A percentile compares a stretch with the other conserved stretches of the same genome.
Evolutionary conservation across 2,797 vertebrate species (phyloP).

Genomic region (Epinephelus awoara): DNA sequence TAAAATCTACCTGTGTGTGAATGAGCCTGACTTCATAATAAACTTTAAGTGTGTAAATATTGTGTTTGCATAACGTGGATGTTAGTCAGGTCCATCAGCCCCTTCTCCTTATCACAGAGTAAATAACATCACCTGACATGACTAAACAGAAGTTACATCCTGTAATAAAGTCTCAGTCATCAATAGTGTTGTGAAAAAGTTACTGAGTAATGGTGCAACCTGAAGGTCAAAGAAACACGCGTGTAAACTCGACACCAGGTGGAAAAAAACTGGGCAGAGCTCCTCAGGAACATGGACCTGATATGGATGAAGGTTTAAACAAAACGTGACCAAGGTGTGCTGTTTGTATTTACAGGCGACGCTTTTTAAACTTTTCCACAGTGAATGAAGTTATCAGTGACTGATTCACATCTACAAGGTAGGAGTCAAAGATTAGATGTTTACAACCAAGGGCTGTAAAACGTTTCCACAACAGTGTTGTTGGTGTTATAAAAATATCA

Average conservation of each 20-base stretch:
- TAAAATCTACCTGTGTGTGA: not conserved
- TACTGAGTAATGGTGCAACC: not conserved
- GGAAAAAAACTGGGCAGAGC: not conserved
- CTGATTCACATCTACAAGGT: not conserved
- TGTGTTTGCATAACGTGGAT: conserved; percentile 1
- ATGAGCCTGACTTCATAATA: not conserved
- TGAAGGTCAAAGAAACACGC: not conserved
- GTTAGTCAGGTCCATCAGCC: not conserved
- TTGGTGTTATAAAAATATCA: not conserved
- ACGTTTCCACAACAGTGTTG: not conserved
- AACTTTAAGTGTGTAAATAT: conserved; percentile 1
- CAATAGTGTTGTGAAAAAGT: not conserved
- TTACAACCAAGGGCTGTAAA: not conserved
- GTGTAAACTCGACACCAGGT: not conserved
- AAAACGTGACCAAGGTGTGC: not conserved
- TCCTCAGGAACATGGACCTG: not conserved
- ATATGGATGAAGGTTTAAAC: not conserved
- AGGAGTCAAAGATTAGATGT: not conserved
- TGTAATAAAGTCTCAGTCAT: conserved; percentile 12
- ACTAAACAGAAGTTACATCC: conserved; percentile 15
- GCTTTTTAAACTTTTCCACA: conserved; percentile 18
- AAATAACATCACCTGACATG: not conserved
- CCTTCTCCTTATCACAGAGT: not conserved
- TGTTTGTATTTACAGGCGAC: not conserved
- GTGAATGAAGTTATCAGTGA: not conserved